phyloP scores from a whole-genome alignment of 1,140 invertebrate species.

The Caenorhabditis briggsae region DNA sequence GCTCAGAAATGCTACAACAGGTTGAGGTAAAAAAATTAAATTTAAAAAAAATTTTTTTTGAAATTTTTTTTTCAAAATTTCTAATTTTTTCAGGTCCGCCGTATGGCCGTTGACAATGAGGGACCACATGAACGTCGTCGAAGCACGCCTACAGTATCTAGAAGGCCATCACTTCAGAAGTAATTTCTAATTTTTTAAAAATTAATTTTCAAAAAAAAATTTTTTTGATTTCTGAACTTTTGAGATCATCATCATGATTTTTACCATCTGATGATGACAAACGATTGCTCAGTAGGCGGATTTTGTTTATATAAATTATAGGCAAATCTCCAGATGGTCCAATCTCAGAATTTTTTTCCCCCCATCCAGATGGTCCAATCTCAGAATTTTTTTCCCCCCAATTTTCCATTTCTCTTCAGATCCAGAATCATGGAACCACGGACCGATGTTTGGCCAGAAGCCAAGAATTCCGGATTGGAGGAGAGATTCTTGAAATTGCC shows the following conservation, averaged over 20 bases:
- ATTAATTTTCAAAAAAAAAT: not conserved
- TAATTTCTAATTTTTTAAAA: slow-evolving; percentile 15
- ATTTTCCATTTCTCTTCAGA: slow-evolving; percentile 40
- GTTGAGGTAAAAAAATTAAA: not conserved
- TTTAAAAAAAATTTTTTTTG: not conserved
- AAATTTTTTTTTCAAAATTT: not conserved
- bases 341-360: not conserved
- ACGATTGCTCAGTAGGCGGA: no score
- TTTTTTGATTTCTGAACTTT: no score
- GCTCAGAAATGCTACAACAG: slow-evolving; percentile 25
- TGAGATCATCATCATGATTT: no score
- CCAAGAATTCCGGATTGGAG: slow-evolving; percentile 50
- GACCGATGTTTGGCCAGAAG: slow-evolving; percentile 67
- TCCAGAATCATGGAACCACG: slow-evolving; percentile 57
- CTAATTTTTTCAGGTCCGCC: slow-evolving; percentile 43
- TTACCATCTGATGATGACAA: no score
- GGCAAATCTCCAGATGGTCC: not conserved
- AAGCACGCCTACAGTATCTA: slow-evolving; percentile 61
- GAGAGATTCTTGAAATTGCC: slow-evolving; percentile 67
- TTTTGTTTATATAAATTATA: slow-evolving; percentile 24
- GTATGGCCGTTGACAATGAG: slow-evolving; percentile 62
- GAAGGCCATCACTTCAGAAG: slow-evolving; percentile 63
- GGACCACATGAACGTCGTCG: slow-evolving; percentile 57
- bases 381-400: not conserved
- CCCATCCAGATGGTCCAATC: not conserved